phyloP scores from a whole-genome alignment of 2,888 invertebrate species.

The Romanomermis culicivorax region DNA sequence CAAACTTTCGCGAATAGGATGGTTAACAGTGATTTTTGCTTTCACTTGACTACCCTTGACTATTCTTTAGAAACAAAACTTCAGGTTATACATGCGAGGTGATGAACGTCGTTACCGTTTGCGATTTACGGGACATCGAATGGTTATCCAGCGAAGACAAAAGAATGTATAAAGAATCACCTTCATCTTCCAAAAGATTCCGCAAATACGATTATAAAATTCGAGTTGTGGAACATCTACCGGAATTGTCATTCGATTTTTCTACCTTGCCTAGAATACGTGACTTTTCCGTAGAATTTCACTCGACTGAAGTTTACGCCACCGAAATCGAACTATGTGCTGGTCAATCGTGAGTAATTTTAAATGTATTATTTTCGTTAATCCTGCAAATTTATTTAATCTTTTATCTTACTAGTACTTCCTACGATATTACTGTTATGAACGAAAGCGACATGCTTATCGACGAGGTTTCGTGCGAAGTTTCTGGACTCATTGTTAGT shows the following conservation, averaged over 20 bases:
- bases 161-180: background rate
- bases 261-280: background rate
- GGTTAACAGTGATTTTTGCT: too few relatives aligned
- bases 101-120: background rate
- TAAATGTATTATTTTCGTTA: background rate
- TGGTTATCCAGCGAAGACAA: background rate
- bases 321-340: background rate
- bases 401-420: background rate
- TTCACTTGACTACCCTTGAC: background rate
- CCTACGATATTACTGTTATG: background rate
- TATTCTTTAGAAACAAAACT: too few relatives aligned
- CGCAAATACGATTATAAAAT: background rate
- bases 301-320: background rate
- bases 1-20: too few relatives aligned
- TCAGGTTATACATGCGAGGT: conserved; percentile 2
- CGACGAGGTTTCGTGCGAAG: background rate
- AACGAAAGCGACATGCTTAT: background rate
- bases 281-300: background rate
- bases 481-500: background rate
- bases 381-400: background rate
- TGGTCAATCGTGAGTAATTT: background rate
- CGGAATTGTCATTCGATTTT: background rate
- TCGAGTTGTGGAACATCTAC: background rate
- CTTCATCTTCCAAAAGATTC: background rate
- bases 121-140: background rate